Evolutionary conservation across 2,797 vertebrate genomes (phyloP), one percentile per base, ranked within the genome.

Genomic region (Stomatorhinus walkeri): DNA sequence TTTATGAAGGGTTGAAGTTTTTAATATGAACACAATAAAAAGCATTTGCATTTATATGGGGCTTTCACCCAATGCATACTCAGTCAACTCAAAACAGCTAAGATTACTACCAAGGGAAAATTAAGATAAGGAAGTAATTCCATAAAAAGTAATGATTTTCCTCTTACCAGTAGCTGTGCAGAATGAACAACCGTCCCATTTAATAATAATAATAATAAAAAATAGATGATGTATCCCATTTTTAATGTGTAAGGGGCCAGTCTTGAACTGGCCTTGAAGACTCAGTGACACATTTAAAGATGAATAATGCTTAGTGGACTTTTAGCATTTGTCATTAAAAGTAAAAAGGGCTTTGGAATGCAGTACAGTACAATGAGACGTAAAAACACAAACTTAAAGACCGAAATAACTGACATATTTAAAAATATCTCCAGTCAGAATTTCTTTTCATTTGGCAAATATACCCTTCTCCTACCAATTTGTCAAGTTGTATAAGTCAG

Each of bases 41-140:
- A 92, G 85, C 89, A 96, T 96, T 96, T 95, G 94, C 95, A 96
- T 96, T 95, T 96, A 96, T 96, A 96, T 96, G 92, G 95, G 93
- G 94, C 94, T 93, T 93, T 91, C 92, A 93, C 91, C 85, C 89
- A 89, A 91, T 92, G 92, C 91, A 92, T 90, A 89, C 91, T 90
- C 91, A 92, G 93, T 91, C 84, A 91, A 89, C 91, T 85, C 89
- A 91, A 93, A 95, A 94, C 93, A 93, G 93, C 93, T 93, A 91
- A 93, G 92, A 95, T 95, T 95, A 92, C 95, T 94, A 95, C 94
- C 94, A 94, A 91, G 90, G 93, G 94, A 94, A 95, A 95, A 94
- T 95, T 94, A 94, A 95, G 95, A 96, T 96, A 95, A 95, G 93
- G 88, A 90, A 93, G 81, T 95, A 95, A 95, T 95, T 93, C 94